Conservation (phyloP, 2,888 invertebrate genomes). For the Steromphala cineraria region DNA sequence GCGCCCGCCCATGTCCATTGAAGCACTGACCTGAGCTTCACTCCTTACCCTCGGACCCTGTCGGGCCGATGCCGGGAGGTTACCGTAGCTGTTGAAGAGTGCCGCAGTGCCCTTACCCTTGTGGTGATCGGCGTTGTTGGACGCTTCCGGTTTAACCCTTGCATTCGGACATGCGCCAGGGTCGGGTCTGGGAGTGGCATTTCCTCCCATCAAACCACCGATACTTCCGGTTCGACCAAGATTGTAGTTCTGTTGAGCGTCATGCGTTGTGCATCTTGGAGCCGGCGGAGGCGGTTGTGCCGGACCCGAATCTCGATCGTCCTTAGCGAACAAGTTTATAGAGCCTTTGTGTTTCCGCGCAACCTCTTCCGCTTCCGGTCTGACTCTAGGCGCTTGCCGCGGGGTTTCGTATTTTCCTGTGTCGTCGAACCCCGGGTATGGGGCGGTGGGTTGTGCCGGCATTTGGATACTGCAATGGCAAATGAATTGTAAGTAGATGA, state of each 20-base stretch:
- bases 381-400: slow-evolving; percentile 53
- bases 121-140: slow-evolving; percentile 55
- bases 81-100: slow-evolving; percentile 54
- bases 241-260: slow-evolving; percentile 57
- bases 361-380: slow-evolving; percentile 67
- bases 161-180: slow-evolving; percentile 34
- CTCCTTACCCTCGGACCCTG: slow-evolving; percentile 49
- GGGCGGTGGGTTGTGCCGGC: slow-evolving; percentile 27
- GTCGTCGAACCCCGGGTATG: slow-evolving; percentile 64
- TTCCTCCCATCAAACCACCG: slow-evolving; percentile 50
- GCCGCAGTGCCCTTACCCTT: slow-evolving; percentile 50
- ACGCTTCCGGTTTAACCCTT: slow-evolving; percentile 59
- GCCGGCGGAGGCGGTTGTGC: slow-evolving; percentile 46
- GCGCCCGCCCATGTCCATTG: slow-evolving; percentile 51
- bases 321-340: slow-evolving; percentile 52
- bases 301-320: slow-evolving; percentile 40
- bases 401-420: slow-evolving; percentile 48
- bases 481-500: neutral
- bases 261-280: slow-evolving; percentile 53
- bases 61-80: slow-evolving; percentile 47
- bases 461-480: neutral
- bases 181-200: slow-evolving; percentile 55
- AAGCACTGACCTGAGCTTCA: slow-evolving; percentile 50
- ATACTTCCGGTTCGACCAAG: slow-evolving; percentile 59
- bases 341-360: slow-evolving; percentile 59